A percentile compares a stretch with the other conserved stretches of the same genome.
Evolutionary conservation across 2,113 vertebrate species (phyloP).

Genomic region (Tachysurus vachellii): DNA sequence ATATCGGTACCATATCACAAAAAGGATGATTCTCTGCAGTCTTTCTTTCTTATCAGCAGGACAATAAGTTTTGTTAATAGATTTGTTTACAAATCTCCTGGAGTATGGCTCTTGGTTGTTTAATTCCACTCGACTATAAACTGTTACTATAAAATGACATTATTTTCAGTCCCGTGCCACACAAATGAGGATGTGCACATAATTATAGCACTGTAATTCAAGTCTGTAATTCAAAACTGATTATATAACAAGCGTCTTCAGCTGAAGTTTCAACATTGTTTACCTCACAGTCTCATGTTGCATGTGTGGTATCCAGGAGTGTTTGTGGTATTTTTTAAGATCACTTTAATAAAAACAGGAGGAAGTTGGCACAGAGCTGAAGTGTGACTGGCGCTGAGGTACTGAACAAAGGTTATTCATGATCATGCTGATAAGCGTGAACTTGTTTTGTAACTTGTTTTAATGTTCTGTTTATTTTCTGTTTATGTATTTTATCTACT

Average conservation of each 20-base stretch:
- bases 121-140: neutral
- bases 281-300: neutral
- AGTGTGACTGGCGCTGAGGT: neutral
- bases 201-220: neutral
- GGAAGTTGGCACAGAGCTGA: neutral
- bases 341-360: neutral
- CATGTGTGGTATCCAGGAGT: neutral
- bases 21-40: no score
- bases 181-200: neutral
- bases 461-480: neutral
- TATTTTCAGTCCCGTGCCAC: neutral
- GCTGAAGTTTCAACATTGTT: neutral
- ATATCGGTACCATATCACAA: no score
- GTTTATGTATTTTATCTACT: neutral
- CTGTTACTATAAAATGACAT: no score
- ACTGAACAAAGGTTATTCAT: neutral
- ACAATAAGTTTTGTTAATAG: no score
- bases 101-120: neutral
- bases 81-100: neutral
- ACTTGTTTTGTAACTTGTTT: neutral
- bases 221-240: neutral
- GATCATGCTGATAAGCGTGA: neutral
- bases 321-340: neutral
- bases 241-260: neutral
- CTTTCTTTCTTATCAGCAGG: no score